Conservation (phyloP, 1,140 invertebrate species). For the Drosophila paulistorum region DNA sequence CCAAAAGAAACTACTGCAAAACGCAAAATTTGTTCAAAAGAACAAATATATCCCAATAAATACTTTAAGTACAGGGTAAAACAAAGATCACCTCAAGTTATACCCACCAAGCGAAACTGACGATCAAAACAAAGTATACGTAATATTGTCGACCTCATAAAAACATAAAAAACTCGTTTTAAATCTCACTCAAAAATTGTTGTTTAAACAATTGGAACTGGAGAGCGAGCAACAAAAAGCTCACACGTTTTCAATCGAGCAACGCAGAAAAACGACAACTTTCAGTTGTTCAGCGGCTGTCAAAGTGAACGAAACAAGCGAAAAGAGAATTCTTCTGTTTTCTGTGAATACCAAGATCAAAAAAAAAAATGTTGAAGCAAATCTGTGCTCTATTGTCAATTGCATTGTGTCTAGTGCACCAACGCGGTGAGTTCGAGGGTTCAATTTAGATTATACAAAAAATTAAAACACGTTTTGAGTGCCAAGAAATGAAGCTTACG, state of each 20-base stretch:
- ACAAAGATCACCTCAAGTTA: conserved; percentile 13
- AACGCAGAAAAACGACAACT: conserved; percentile 32
- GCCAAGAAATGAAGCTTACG: background rate
- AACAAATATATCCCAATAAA: background rate
- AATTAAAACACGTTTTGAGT: conserved; percentile 46
- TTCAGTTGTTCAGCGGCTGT: conserved; percentile 62
- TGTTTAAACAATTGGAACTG: conserved; percentile 30
- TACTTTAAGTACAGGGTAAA: background rate
- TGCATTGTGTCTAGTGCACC: conserved; percentile 60
- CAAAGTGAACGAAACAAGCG: conserved; percentile 35
- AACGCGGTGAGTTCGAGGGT: conserved; percentile 48
- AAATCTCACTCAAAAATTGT: conserved; percentile 57
- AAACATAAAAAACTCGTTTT: conserved; percentile 57
- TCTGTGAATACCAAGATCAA: background rate
- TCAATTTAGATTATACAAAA: background rate
- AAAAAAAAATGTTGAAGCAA: conserved; percentile 26
- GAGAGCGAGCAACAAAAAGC: conserved; percentile 11
- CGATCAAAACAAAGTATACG: conserved; percentile 74
- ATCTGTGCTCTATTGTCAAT: conserved; percentile 51
- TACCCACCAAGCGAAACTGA: conserved; percentile 48
- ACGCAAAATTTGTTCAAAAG: too few species aligned
- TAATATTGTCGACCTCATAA: conserved; percentile 30
- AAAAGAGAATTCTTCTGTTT: background rate
- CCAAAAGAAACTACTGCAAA: too few species aligned
- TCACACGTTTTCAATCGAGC: conserved; percentile 31